A percentile compares a stretch with the other conserved stretches of the same genome.
Conservation (phyloP, 1,140 invertebrate species). For the Phenacoccus solenopsis region DNA sequence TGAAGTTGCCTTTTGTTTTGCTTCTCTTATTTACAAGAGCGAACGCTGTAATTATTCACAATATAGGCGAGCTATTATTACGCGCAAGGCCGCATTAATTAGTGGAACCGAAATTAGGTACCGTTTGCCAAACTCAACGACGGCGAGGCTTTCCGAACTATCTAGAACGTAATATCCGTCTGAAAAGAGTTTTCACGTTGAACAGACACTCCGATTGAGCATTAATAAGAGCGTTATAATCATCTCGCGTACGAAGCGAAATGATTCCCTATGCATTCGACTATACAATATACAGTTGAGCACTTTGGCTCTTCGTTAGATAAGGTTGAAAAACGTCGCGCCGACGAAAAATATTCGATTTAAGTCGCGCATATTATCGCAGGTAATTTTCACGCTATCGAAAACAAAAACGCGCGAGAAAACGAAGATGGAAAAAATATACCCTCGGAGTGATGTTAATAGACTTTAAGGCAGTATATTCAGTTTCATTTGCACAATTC, state of each 20-base stretch:
- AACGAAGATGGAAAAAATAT: neutral
- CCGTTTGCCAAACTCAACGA: neutral
- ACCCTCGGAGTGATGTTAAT: neutral
- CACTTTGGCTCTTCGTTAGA: neutral
- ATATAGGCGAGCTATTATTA: neutral
- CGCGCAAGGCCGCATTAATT: neutral
- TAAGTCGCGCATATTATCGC: neutral
- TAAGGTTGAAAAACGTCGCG: neutral
- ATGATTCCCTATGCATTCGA: neutral
- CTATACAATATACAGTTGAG: neutral
- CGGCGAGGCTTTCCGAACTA: neutral
- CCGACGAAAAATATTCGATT: neutral
- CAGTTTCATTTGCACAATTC: constrained; percentile 1
- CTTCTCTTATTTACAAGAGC: constrained; percentile 1
- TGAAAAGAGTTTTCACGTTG: neutral
- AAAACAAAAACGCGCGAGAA: neutral
- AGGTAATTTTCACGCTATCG: neutral
- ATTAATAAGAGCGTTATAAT: neutral
- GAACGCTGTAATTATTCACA: constrained; percentile 1
- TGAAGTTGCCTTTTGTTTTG: neutral
- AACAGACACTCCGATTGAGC: neutral
- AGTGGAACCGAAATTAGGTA: constrained; percentile 1
- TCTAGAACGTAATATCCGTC: neutral
- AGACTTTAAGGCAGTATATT: neutral
- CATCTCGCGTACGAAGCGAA: neutral